These are phyloP conservation scores for Yponomeuta cagnagella DNA, from an alignment of 2,888 invertebrate genomes.

Conservation along the genomic window DNA sequence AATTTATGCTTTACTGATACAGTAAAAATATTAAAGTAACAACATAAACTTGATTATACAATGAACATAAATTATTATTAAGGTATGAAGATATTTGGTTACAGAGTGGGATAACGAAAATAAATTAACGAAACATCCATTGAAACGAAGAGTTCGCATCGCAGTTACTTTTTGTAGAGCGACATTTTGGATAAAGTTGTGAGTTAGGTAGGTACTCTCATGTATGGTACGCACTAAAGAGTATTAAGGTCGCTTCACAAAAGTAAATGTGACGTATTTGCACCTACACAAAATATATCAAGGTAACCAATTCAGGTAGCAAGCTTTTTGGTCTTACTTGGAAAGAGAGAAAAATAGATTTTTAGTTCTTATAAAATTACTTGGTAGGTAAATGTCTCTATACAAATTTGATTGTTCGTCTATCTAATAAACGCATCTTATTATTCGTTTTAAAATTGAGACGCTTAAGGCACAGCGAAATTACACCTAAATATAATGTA, in stretches of 20 bases:
- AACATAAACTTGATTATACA: constrained; percentile 19
- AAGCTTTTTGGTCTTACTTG: constrained; percentile 34
- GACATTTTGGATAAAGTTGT: no score
- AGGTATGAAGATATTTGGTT: constrained; percentile 4
- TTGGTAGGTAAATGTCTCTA: constrained; percentile 27
- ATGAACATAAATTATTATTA: constrained; percentile 16
- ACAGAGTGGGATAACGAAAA: neutral
- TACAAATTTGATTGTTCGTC: constrained; percentile 58
- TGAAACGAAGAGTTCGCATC: neutral
- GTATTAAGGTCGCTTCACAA: no score
- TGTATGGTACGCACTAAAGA: no score
- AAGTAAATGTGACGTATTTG: no score
- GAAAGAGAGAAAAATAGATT: constrained; percentile 45
- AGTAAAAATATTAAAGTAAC: constrained; percentile 34
- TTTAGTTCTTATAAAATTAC: constrained; percentile 35
- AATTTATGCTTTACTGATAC: constrained; percentile 39
- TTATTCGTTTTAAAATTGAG: constrained; percentile 53
- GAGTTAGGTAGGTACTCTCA: no score
- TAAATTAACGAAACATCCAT: neutral
- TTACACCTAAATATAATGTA: constrained; percentile 64
- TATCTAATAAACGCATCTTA: constrained; percentile 31
- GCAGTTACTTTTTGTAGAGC: no score
- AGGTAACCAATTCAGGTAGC: neutral
- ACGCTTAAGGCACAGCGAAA: constrained; percentile 74
- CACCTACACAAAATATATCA: no score